These are phyloP conservation scores for Drosophila arawakana DNA, from an alignment of 1,140 invertebrate species.

Conservation along the genomic window DNA sequence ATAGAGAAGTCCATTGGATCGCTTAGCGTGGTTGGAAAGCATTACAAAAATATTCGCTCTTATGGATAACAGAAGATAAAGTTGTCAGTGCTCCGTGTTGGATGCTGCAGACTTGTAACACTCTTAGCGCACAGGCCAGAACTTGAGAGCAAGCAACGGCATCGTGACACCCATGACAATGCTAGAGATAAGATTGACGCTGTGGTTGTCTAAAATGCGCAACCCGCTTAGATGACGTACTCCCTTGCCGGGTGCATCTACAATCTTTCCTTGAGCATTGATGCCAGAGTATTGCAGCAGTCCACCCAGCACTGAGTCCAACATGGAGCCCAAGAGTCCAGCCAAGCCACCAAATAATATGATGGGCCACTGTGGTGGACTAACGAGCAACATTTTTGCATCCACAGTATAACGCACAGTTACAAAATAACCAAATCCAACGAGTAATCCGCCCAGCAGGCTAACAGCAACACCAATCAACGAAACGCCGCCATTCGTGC, in stretches of 20 bases:
- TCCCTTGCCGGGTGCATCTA: constrained; percentile 89
- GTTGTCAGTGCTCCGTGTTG: background rate
- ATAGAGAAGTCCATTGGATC: constrained; percentile 34
- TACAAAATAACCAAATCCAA: constrained; percentile 91
- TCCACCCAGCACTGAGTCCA: constrained; percentile 94
- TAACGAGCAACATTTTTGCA: constrained; percentile 85
- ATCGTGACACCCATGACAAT: constrained; percentile 90
- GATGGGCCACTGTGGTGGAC: constrained; percentile 93
- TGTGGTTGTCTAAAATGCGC: constrained; percentile 94
- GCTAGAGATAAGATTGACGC: constrained; percentile 94
- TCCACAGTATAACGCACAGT: constrained; percentile 88
- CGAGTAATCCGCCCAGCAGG: constrained; percentile 89
- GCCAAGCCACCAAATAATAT: constrained; percentile 89
- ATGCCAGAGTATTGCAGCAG: constrained; percentile 94
- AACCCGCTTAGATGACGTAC: constrained; percentile 92
- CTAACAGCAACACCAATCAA: constrained; percentile 90
- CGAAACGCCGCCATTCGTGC: constrained; percentile 94
- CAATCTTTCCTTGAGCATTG: constrained; percentile 89
- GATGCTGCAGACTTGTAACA: background rate
- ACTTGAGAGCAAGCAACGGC: constrained; percentile 89
- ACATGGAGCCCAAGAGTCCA: constrained; percentile 92
- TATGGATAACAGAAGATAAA: constrained; percentile 14
- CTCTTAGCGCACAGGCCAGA: constrained; percentile 86
- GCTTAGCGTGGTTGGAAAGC: constrained; percentile 38
- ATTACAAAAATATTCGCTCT: constrained; percentile 51